A percentile compares a stretch with the other conserved stretches of the same genome.
Evolutionary conservation across 2,113 vertebrate species (phyloP).

Genomic region (Telmatochromis sp.): DNA sequence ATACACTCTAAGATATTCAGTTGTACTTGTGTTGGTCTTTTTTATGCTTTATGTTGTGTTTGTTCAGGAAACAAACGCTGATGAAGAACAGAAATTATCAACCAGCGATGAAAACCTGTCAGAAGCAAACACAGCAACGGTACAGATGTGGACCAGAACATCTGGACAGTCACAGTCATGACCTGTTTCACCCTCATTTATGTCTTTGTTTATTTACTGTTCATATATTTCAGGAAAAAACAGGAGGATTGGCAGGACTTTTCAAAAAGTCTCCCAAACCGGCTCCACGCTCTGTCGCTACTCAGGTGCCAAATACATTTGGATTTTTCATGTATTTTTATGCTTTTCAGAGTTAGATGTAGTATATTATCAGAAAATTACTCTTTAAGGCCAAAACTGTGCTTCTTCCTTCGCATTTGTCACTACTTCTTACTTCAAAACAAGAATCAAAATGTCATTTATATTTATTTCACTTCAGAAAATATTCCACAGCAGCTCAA

Average conservation of each 20-base stretch:
- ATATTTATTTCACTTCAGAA: background rate
- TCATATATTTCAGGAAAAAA: conserved; percentile 38
- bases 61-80: background rate
- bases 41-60: background rate
- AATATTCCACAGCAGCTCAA: background rate
- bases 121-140: conserved; percentile 16
- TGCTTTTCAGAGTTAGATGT: background rate
- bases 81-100: background rate
- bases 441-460: background rate
- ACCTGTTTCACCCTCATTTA: background rate
- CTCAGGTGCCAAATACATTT: conserved; percentile 11
- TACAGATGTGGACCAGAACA: background rate
- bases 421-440: background rate
- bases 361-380: background rate
- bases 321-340: background rate
- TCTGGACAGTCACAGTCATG: background rate
- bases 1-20: background rate
- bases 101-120: conserved; percentile 28
- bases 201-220: background rate
- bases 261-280: conserved; percentile 55
- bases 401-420: background rate
- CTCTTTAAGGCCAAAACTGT: background rate
- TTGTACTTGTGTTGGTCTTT: background rate
- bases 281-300: background rate
- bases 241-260: conserved; percentile 18